These are phyloP conservation scores for Halocynthia aurantium DNA, from an alignment of 23 tunicate species.

Conservation along the genomic window DNA sequence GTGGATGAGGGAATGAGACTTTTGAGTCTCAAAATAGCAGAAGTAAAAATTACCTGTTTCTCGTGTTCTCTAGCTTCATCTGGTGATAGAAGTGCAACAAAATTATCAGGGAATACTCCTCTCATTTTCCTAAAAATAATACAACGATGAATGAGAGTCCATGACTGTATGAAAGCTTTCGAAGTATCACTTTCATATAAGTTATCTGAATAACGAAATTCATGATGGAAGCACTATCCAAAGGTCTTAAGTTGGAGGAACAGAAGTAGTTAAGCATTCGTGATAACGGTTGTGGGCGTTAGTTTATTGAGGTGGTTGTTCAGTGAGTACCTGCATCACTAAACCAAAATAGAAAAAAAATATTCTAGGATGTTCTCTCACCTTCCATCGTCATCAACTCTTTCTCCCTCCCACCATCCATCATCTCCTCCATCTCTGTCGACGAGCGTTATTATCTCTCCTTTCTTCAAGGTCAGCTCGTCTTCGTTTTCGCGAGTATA, in stretches of 20 bases:
- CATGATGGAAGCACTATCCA: not conserved
- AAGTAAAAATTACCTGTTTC: no score
- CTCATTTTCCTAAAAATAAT: slow-evolving; percentile 28
- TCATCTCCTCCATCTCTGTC: slow-evolving; percentile 47
- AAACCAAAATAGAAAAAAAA: not conserved
- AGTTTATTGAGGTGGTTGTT: not conserved
- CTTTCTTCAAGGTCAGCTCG: slow-evolving; percentile 59
- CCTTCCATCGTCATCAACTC: slow-evolving; percentile 58
- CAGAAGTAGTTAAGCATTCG: not conserved
- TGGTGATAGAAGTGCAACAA: slow-evolving; percentile 43
- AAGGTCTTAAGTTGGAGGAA: not conserved
- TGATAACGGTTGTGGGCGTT: no score
- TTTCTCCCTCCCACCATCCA: slow-evolving; percentile 96
- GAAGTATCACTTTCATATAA: not conserved
- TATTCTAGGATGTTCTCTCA: slow-evolving; percentile 5
- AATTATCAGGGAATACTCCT: slow-evolving; percentile 91
- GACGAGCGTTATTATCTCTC: slow-evolving; percentile 46
- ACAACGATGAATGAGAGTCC: slow-evolving; percentile 5
- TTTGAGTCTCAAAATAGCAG: no score
- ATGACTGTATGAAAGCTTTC: no score
- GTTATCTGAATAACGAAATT: not conserved
- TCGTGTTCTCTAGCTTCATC: slow-evolving; percentile 24
- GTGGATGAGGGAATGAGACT: no score
- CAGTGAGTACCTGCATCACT: not conserved
- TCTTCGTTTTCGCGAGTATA: slow-evolving; percentile 58